Conservation (phyloP, 1,140 invertebrate genomes). For the Cherax destructor region DNA sequence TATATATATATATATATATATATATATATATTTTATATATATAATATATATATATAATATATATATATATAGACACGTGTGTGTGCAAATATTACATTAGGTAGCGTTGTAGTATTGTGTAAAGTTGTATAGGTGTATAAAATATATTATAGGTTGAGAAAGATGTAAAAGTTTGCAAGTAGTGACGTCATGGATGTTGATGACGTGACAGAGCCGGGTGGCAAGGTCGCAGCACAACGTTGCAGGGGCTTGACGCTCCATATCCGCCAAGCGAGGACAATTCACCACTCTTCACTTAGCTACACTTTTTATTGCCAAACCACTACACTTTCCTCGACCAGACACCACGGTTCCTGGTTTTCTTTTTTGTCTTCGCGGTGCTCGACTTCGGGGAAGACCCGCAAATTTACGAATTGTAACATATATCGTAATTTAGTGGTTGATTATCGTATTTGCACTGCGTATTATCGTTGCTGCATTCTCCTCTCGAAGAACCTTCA, state of each 20-base stretch:
- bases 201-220: constrained; percentile 45
- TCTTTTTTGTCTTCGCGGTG: not conserved
- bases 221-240: constrained; percentile 40
- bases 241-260: constrained; percentile 33
- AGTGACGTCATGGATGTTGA: constrained; percentile 48
- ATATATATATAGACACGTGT: no score
- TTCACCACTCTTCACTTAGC: constrained; percentile 19
- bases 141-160: not conserved
- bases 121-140: no score
- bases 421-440: no score
- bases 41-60: no score
- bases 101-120: no score
- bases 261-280: constrained; percentile 53
- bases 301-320: constrained; percentile 20
- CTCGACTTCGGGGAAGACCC: not conserved
- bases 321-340: constrained; percentile 17
- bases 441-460: no score
- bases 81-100: no score
- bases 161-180: constrained; percentile 1
- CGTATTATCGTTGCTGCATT: no score
- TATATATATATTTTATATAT: no score
- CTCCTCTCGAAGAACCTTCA: no score
- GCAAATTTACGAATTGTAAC: not conserved
- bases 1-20: no score
- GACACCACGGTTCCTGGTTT: constrained; percentile 4